Base-by-base conservation (phyloP, 2,888 invertebrate species). In the Cheilosia grossa region DNA sequence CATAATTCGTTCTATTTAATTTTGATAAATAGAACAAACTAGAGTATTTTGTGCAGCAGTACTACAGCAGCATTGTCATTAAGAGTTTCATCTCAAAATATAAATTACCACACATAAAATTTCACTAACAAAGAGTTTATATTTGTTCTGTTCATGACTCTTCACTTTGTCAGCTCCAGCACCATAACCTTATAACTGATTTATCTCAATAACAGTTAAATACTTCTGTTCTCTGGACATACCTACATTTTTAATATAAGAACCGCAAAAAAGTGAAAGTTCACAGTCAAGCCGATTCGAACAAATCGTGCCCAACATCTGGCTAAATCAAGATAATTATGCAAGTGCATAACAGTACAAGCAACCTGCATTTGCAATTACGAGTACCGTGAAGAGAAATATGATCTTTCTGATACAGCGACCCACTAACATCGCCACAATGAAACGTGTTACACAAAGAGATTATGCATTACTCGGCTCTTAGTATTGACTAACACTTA, bases 401-500 rank as follows among this genome's bases (percentile, higher is more conserved):
- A 70, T 77, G 70, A 85, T 81, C 54, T 70, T 67, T 85, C 56
- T 81, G 75, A 72, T 81, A 85, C 63, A 85, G 49, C 85, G 85
- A 85, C 85, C 85, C 80, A 85, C 81, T 85, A 85, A 85, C 85
- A 81, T 85, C 72, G 80, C 77, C 80, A 77, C 75, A 77, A 66
- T 66, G 42, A 72, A 80, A 81, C 81, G 33, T 37, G 81, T 85
- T 85, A 72, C 72, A 67, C 75, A 80, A 85, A 54, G 56, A 19
- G 24, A 24, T 37, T 30, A 47, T 40, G 17, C 17, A 44, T 64
- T 53, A 51, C 54, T 82, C 74, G 27, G 67, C 72, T 69, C 56
- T 42, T 30, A 19, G 51, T 10, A 67, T n/a, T 19, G n/a, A 27
- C 24, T 72, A 56, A 54, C 87, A 90, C 91, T 91, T 89, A 91